Conservation (phyloP, 2,113 vertebrate genomes). For the Seriola rivoliana region DNA sequence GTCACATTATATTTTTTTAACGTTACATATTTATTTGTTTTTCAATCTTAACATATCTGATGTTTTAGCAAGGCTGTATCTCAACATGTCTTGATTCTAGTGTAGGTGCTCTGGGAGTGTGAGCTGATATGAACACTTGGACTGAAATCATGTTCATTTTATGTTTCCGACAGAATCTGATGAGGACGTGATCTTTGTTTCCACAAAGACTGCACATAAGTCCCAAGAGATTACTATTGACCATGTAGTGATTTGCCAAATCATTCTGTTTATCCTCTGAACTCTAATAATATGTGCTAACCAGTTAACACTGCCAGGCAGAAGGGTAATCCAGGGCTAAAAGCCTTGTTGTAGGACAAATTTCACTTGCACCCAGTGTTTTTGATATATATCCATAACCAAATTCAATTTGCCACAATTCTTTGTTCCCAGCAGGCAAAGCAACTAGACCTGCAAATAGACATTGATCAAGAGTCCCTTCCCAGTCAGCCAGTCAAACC, state of each 20-base stretch:
- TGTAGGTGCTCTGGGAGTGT: too few relatives aligned
- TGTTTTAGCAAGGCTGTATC: neutral
- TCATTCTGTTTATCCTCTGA: neutral
- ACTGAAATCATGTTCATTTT: neutral
- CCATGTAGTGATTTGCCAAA: constrained; percentile 37
- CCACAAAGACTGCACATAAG: constrained; percentile 22
- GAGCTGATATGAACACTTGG: neutral
- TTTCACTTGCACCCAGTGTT: too few relatives aligned
- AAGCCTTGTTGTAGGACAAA: neutral
- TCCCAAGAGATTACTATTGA: constrained; percentile 20
- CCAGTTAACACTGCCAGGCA: neutral
- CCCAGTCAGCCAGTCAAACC: constrained; percentile 13
- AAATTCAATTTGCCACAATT: neutral
- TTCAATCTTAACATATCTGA: neutral
- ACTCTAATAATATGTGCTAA: neutral
- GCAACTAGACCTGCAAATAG: constrained; percentile 50
- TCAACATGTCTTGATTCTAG: neutral
- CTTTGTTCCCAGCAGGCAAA: constrained; percentile 37
- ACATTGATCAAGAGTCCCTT: constrained; percentile 56
- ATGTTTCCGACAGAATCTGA: constrained; percentile 59
- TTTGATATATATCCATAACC: neutral
- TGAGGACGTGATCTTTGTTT: constrained; percentile 66
- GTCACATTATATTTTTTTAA: too few relatives aligned
- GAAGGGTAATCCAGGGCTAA: neutral
- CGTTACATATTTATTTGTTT: neutral